These are phyloP conservation scores for Sphaerodactylus townsendi DNA, from an alignment of 2,113 vertebrate genomes.

Conservation along the genomic window DNA sequence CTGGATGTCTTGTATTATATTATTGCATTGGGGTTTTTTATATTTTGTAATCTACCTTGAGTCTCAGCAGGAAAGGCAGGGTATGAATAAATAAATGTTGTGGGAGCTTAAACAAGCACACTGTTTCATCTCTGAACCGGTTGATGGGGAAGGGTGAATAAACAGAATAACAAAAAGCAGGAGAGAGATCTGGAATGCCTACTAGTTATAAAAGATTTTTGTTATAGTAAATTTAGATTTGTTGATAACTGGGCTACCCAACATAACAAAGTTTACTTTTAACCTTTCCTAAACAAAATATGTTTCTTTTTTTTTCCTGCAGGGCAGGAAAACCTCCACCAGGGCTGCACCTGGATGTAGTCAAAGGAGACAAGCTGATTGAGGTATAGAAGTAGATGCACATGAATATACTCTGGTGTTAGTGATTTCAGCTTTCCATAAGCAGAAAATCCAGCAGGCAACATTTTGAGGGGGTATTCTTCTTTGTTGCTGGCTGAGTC, in stretches of 20 bases:
- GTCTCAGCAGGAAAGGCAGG: too few species aligned
- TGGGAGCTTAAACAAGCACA: slow-evolving; percentile 28
- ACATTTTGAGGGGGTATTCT: background rate
- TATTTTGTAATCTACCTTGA: too few species aligned
- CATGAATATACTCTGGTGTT: background rate
- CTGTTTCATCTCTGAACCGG: background rate
- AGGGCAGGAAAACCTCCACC: slow-evolving; percentile 98
- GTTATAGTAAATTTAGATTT: background rate
- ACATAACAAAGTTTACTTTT: background rate
- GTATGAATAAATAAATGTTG: background rate
- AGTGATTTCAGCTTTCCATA: background rate
- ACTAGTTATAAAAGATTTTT: rapidly evolving
- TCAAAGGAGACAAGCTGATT: slow-evolving; percentile 98
- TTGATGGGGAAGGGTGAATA: too few species aligned
- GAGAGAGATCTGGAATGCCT: background rate
- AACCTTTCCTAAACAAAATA: slow-evolving; percentile 27
- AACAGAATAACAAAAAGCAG: slow-evolving; percentile 40
- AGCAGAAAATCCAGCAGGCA: background rate
- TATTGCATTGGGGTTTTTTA: too few species aligned
- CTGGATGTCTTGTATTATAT: too few species aligned
- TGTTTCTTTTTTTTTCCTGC: slow-evolving; percentile 62
- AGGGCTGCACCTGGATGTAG: slow-evolving; percentile 96
- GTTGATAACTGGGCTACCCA: background rate
- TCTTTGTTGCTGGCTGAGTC: background rate
- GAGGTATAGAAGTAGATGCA: slow-evolving; percentile 82